These are phyloP conservation scores for Camelus bactrianus DNA, from an alignment of 2,113 vertebrate genomes.

Conservation along the genomic window DNA sequence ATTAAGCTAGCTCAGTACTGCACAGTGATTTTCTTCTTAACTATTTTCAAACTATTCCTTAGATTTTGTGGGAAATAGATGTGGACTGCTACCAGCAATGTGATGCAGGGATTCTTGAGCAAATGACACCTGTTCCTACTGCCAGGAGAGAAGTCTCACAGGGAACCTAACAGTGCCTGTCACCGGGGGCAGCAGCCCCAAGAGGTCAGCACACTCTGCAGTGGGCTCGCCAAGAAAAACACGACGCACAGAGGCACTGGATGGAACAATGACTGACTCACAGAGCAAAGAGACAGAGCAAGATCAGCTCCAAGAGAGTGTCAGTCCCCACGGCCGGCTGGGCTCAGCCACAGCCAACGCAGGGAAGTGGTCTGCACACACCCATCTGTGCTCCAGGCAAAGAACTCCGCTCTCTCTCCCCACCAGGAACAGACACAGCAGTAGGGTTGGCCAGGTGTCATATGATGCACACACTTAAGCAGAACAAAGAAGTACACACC, in stretches of 20 bases:
- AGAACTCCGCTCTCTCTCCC: too few relatives aligned
- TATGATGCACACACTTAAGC: not conserved
- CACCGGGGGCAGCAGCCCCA: not conserved
- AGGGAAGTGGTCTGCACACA: not conserved
- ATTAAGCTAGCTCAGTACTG: not conserved
- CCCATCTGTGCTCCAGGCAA: not conserved
- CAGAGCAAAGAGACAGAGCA: not conserved
- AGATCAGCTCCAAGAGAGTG: not conserved
- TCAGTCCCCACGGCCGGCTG: not conserved
- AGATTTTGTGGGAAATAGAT: not conserved
- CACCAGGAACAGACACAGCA: accelerated
- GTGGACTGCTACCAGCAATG: not conserved
- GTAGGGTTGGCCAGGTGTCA: not conserved
- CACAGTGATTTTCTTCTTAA: not conserved
- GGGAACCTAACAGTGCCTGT: not conserved
- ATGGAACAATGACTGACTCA: not conserved
- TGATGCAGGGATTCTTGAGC: not conserved
- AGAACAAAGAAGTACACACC: not conserved
- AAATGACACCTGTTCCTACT: not conserved
- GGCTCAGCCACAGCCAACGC: not conserved
- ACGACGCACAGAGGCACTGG: not conserved
- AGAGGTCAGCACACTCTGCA: not conserved
- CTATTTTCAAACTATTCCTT: not conserved
- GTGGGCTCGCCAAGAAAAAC: not conserved
- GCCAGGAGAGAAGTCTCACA: not conserved